A percentile compares a stretch with the other conserved stretches of the same genome.
These are phyloP conservation scores for Dinocampus coccinellae DNA, from an alignment of 2,888 invertebrate species.

Conservation along the genomic window DNA sequence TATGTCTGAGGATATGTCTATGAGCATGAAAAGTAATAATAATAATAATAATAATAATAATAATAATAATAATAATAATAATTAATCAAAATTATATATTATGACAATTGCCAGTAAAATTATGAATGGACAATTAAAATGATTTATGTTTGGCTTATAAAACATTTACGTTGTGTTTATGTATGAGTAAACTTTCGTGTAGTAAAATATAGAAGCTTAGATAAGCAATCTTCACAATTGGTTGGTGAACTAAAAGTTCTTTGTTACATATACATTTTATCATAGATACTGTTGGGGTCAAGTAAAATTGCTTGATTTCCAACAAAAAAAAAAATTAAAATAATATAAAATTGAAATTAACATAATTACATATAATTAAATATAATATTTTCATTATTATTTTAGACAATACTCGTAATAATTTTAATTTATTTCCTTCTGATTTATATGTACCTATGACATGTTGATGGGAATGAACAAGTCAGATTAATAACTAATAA, in stretches of 20 bases:
- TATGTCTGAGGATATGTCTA: conserved; percentile 60
- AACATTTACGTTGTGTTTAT: conserved; percentile 53
- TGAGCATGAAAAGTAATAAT: conserved; percentile 24
- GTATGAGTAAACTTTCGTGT: conserved; percentile 44
- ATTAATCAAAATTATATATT: not conserved
- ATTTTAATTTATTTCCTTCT: not conserved
- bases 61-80: too few relatives aligned
- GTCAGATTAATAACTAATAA: conserved; percentile 16
- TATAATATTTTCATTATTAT: not conserved
- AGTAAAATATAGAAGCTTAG: conserved; percentile 42
- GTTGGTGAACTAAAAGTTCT: conserved; percentile 37
- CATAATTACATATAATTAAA: not conserved
- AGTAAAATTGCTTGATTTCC: conserved; percentile 49
- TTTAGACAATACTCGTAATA: not conserved
- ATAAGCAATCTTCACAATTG: conserved; percentile 37
- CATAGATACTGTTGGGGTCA: conserved; percentile 46
- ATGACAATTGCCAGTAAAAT: not conserved
- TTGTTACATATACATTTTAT: conserved; percentile 28
- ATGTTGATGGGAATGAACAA: conserved; percentile 33
- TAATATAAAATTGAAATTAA: conserved; percentile 37
- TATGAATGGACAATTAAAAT: not conserved
- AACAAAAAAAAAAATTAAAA: conserved; percentile 45
- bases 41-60: too few relatives aligned
- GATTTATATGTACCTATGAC: conserved; percentile 35
- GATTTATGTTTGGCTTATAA: not conserved